Conservation (phyloP, 2,888 invertebrate species). For the Alloscopus bannaensis region DNA sequence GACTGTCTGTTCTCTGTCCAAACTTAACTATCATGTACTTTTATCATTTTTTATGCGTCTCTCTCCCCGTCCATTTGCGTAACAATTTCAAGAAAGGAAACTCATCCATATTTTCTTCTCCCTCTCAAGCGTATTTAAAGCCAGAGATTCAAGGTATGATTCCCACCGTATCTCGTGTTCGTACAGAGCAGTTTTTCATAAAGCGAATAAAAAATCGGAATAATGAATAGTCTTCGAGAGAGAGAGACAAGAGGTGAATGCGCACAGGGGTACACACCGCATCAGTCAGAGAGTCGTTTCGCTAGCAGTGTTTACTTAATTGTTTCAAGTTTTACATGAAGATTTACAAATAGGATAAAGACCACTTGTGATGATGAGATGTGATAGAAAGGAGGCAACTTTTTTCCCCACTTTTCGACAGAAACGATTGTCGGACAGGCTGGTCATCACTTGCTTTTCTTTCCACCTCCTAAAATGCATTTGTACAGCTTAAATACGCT, state of each 20-base stretch:
- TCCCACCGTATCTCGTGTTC: neutral
- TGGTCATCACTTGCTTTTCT: neutral
- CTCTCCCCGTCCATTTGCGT: neutral
- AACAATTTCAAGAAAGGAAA: neutral
- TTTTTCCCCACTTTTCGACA: neutral
- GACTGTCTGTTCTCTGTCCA: neutral
- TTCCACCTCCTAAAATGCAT: neutral
- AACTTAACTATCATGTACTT: neutral
- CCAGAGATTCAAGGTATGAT: neutral
- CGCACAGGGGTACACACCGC: no score
- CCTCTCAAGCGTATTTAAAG: slow-evolving; percentile 21
- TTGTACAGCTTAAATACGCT: neutral
- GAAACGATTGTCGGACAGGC: neutral
- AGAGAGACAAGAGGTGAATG: neutral
- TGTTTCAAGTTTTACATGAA: slow-evolving; percentile 38
- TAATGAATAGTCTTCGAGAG: neutral
- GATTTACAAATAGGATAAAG: slow-evolving; percentile 49
- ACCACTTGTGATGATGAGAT: neutral
- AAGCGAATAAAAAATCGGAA: neutral
- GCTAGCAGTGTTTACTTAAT: slow-evolving; percentile 48
- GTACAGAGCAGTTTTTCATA: neutral
- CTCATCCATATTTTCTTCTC: neutral
- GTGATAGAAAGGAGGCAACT: neutral
- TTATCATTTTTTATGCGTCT: neutral
- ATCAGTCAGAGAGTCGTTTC: slow-evolving; percentile 8